Evolutionary conservation across 2,888 invertebrate genomes (phyloP).

Genomic region (Polydrusus cervinus): DNA sequence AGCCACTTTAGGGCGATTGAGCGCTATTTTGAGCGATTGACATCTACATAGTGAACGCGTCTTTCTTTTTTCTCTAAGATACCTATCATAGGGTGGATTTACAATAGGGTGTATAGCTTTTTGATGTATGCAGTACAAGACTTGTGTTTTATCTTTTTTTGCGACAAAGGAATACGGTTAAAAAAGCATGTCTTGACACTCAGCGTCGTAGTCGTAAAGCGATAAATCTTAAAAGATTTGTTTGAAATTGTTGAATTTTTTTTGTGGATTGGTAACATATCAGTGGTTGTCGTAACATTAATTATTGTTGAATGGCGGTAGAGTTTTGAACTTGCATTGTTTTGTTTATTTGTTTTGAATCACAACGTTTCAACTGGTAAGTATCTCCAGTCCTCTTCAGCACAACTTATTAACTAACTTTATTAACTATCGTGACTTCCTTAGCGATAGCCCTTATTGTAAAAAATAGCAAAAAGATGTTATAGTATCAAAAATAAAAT

Average conservation of each 20-base stretch:
- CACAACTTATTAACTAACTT: no score
- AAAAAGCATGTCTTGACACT: background rate
- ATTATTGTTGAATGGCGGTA: no score
- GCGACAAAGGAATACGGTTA: conserved; percentile 1
- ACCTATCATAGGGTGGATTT: conserved; percentile 5
- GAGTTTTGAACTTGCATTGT: no score
- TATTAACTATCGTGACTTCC: no score
- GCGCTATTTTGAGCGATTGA: conserved; percentile 37
- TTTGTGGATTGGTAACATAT: no score
- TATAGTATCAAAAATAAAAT: no score
- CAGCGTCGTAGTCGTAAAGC: background rate
- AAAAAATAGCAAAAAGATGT: no score
- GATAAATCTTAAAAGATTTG: background rate
- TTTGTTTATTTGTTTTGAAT: no score
- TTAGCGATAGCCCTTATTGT: no score
- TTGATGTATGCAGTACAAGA: conserved; percentile 4
- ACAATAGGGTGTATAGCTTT: background rate
- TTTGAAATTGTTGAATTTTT: background rate
- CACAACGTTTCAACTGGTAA: no score
- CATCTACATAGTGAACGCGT: conserved; percentile 40
- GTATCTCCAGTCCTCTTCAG: no score
- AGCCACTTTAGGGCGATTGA: conserved; percentile 29
- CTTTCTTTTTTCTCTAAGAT: conserved; percentile 22
- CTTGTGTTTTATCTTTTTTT: conserved; percentile 12
- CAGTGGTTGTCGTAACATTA: no score